Base-by-base conservation (phyloP, 2,888 invertebrate genomes). In the Acrocera orbiculus region DNA sequence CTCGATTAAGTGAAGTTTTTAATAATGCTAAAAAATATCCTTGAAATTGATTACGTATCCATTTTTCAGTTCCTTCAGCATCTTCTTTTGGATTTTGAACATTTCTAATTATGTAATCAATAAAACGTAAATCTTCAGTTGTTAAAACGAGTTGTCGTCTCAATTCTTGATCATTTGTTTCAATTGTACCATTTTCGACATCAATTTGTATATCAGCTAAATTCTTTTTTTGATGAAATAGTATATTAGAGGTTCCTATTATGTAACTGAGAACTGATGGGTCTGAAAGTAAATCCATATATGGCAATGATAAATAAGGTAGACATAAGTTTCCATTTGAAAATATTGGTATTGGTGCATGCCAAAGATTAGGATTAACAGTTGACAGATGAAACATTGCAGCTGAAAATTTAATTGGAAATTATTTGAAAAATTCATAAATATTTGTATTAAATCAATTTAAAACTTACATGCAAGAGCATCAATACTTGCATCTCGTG, bases 191-290 rank as follows among this genome's bases (percentile, higher is more conserved):
- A 44, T 77, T 80, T 54, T 83, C 86, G 34, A 86, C 70, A 63
- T 92, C 92, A 3, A 98, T 75, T 34, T 95, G 61, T 13, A 90
- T 86, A 61, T 98, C 96, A 40, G 87, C 81, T 31, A 93, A 61
- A 49, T 92, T 83, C 40, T 81, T 73, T 52, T 92, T 92, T 56
- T 95, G 95, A 54, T 89, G 87, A 55, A 96, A 98, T 23, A 98
- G 65, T n/a, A 92, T 81, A 64, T 98, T 98, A 11, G 95, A 95
- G n/a, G 95, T 95, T 24, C 98, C 96, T 37, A 93, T 82, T 27
- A 92, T 67, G 59, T 82, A 83, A 17, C 81, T 82, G 40, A 78
- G 65, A 6, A 93, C 86, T 46, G 83, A 82, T 4, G 80, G 70
- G 57, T 93, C 89, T 31, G 76, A 76, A 34, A 98, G 62, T 36